A percentile compares a stretch with the other conserved stretches of the same genome.
Evolutionary conservation across 92 coral and sea anemone genomes (phyloP).

Genomic region (Diadumene lineata): DNA sequence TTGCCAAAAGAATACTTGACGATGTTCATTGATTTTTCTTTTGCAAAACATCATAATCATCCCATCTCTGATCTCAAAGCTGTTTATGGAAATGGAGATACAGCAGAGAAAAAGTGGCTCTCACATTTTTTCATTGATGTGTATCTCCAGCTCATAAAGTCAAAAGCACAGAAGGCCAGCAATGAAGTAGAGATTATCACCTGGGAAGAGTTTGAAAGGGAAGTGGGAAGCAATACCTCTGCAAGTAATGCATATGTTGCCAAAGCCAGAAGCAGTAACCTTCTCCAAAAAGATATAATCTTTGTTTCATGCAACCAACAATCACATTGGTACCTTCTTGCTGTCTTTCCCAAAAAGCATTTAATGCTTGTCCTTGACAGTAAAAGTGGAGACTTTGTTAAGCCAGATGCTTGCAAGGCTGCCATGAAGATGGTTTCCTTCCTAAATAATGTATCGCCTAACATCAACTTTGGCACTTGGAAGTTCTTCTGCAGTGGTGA

Average conservation of each 20-base stretch:
- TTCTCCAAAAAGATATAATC: constrained; percentile 11
- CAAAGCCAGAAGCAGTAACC: constrained; percentile 13
- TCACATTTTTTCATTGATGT: no score
- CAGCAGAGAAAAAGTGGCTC: constrained; percentile 1
- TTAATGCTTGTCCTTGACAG: constrained; percentile 31
- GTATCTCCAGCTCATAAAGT: not conserved
- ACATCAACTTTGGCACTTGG: constrained; percentile 33
- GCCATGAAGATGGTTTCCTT: constrained; percentile 25
- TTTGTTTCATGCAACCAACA: not conserved
- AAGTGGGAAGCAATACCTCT: not conserved
- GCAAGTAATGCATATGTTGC: not conserved
- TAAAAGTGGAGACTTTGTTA: constrained; percentile 35
- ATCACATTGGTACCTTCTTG: constrained; percentile 43
- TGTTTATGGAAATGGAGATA: constrained; percentile 15
- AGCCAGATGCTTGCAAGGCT: constrained; percentile 25
- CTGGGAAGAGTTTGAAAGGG: not conserved
- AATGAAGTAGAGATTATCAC: not conserved
- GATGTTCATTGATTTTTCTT: no score
- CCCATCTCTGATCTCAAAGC: not conserved
- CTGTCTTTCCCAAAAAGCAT: constrained; percentile 39
- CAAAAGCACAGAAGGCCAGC: not conserved
- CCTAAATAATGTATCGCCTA: constrained; percentile 13
- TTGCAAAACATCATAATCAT: no score
- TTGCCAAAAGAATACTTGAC: no score
- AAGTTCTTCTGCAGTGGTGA: constrained; percentile 18